Evolutionary conservation across 2,888 invertebrate species (phyloP), one percentile per base, ranked within the genome.

Genomic region (Brachyptera risi): DNA sequence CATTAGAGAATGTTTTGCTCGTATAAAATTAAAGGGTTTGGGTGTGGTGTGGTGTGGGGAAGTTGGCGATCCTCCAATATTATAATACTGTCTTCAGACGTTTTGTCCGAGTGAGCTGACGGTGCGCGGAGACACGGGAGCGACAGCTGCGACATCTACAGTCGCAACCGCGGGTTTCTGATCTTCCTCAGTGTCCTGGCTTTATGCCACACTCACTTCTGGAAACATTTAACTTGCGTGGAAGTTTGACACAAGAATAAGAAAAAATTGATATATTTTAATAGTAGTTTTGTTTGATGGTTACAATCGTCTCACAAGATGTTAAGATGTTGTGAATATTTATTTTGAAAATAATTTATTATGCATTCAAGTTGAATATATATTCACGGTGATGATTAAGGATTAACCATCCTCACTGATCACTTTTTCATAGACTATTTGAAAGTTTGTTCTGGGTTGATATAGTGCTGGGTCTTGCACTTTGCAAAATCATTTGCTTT

Each of bases 11-110:
- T 54, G 54, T 61, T 56, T 56, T 37, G 47, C 35, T 61, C 49
- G 60, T 40, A 60, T 60, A 40, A 60, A 60, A 44, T n/a, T n/a
- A 37, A 54, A 54, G 37, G 54, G 54, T 2, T 54, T 54, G 54
- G 54, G n/a, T n/a, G n/a, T n/a, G n/a, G n/a, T n/a, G n/a, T n/a
- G n/a, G 35, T 37, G 54, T 54, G 54, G 35, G 47, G 23, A 47
- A 24, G n/a, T 21, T 17, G 44, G 44, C 23, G 1, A 23, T 1
- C 24, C n/a, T 24, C 24, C 21, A 21, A 24, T 24, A n/a, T n/a
- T n/a, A n/a, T n/a, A n/a, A n/a, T n/a, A n/a, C n/a, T n/a, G n/a
- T n/a, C n/a, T n/a, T n/a, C n/a, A 21, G 13, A 13, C 3, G 47
- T n/a, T n/a, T n/a, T 4, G 3, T 17, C 23, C 3, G 47, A 2